Conservation (phyloP, 2,113 vertebrate species). For the Dipodomys stephensi region DNA sequence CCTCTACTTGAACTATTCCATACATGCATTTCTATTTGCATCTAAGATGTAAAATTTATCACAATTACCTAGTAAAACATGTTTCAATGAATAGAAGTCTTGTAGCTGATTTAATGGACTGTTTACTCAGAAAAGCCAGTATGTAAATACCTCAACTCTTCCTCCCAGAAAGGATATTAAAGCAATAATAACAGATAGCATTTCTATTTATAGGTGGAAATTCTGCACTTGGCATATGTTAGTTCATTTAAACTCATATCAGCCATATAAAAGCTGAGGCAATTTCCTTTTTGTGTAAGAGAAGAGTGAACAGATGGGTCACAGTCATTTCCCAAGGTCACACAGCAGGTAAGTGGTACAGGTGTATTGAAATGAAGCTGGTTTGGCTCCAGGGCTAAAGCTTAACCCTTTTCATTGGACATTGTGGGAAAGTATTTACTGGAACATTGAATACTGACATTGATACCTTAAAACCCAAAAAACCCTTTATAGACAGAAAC, state of each 20-base stretch:
- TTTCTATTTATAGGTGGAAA: not conserved
- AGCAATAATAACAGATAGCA: not conserved
- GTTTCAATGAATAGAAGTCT: not conserved
- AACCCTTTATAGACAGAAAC: not conserved
- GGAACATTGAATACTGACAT: not conserved
- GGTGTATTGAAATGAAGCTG: accelerated
- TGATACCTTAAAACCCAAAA: too few relatives aligned
- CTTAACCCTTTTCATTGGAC: not conserved
- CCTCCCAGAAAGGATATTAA: not conserved
- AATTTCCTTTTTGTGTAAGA: not conserved
- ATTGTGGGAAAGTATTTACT: not conserved
- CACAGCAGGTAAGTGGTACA: not conserved
- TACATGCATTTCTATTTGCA: slow-evolving; percentile 40
- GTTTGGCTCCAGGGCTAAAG: accelerated
- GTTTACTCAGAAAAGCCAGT: not conserved
- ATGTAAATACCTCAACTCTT: not conserved
- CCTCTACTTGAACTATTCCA: slow-evolving; percentile 52
- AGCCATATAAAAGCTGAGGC: not conserved
- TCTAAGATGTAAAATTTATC: not conserved
- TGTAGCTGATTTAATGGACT: not conserved
- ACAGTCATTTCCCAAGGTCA: not conserved
- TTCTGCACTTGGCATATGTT: not conserved
- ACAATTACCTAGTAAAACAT: not conserved
- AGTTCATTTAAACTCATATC: not conserved
- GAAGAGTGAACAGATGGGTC: accelerated